Percentiles rank a stretch among this genome's conserved stretches.
Conservation (phyloP, 2,797 vertebrate genomes). For the Ptychobarbus kaznakovi region DNA sequence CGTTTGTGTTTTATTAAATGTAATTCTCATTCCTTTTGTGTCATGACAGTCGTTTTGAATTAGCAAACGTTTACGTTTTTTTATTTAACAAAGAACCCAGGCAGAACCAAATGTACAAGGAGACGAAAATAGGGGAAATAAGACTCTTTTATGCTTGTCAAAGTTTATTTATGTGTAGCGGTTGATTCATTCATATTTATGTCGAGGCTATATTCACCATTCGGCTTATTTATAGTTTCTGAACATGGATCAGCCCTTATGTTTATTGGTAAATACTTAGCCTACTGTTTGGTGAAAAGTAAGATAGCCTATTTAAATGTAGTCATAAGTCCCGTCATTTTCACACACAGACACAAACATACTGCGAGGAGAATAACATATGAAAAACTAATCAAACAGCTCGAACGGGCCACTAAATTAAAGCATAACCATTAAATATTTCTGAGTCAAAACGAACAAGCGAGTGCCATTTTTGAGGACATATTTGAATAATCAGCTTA, state of each 20-base stretch:
- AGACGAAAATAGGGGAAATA: not conserved
- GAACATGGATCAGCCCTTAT: not conserved
- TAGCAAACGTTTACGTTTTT: not conserved
- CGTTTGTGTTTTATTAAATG: not conserved
- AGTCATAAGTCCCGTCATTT: not conserved
- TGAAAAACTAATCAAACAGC: not conserved
- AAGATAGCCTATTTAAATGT: not conserved
- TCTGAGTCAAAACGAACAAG: not conserved
- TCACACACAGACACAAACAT: not conserved
- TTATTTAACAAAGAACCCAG: not conserved
- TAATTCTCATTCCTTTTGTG: not conserved
- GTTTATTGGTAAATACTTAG: not conserved
- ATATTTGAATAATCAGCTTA: not conserved
- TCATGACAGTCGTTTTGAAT: not conserved
- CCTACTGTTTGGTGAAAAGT: too few relatives aligned
- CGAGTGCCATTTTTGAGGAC: not conserved
- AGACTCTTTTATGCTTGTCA: not conserved
- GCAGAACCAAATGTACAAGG: not conserved
- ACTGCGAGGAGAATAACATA: not conserved
- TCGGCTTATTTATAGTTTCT: not conserved
- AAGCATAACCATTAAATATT: not conserved
- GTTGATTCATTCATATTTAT: not conserved
- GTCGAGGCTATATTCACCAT: not conserved
- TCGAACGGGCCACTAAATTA: not conserved
- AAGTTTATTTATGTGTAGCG: not conserved